Evolutionary conservation across 2,113 vertebrate genomes (phyloP).

Genomic region (Penelope pileata): DNA sequence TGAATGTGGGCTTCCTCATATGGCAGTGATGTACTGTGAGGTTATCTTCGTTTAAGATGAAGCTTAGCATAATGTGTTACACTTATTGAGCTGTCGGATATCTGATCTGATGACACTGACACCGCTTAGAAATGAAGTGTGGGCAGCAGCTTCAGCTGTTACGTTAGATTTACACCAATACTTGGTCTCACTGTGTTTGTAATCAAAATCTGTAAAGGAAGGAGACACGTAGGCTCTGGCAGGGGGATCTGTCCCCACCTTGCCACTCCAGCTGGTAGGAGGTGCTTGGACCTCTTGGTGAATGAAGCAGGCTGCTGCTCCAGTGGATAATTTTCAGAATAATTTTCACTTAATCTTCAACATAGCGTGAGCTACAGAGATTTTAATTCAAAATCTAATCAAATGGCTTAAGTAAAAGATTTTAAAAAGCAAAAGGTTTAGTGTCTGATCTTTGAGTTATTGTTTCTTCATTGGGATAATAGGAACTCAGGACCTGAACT

Average conservation of each 20-base stretch:
- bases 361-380: neutral
- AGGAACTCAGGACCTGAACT: neutral
- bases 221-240: neutral
- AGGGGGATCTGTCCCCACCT: neutral
- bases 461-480: neutral
- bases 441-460: neutral
- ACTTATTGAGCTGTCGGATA: neutral
- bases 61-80: neutral
- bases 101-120: neutral
- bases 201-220: neutral
- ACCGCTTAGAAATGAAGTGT: neutral
- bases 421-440: neutral
- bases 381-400: neutral
- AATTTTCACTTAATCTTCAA: neutral
- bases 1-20: neutral
- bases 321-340: neutral
- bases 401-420: neutral
- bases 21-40: neutral
- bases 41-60: neutral
- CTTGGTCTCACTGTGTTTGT: neutral
- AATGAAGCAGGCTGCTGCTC: neutral
- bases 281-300: neutral
- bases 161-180: neutral
- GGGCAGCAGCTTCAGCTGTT: neutral
- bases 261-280: neutral